Evolutionary conservation across 1,140 invertebrate genomes (phyloP).

Genomic region (Sarcophaga peregrina): DNA sequence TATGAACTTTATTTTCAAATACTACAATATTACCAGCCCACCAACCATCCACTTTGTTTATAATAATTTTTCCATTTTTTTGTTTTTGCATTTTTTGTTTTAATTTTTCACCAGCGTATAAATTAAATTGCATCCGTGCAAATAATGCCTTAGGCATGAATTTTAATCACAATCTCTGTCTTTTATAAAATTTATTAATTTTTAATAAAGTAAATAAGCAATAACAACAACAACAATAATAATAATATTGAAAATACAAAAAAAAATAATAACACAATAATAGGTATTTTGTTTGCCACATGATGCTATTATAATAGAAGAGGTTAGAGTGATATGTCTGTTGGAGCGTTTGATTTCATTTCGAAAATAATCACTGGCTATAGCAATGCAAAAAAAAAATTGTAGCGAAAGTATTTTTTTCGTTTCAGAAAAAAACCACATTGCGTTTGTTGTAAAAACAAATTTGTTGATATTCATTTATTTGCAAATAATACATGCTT

Average conservation of each 20-base stretch:
- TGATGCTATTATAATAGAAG: background rate
- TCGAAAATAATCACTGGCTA: background rate
- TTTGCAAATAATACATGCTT: conserved; percentile 21
- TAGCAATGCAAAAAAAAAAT: background rate
- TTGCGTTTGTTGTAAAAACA: background rate
- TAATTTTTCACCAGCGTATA: conserved; percentile 60
- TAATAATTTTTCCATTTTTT: too few relatives aligned
- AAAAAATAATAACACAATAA: too few relatives aligned
- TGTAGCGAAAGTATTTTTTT: background rate
- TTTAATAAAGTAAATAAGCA: conserved; percentile 62
- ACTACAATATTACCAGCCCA: background rate
- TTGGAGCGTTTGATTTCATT: background rate
- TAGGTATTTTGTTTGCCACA: background rate
- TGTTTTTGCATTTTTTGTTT: too few relatives aligned
- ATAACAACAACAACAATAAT: conserved; percentile 45
- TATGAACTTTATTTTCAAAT: background rate
- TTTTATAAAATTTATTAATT: conserved; percentile 60
- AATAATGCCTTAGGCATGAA: conserved; percentile 44
- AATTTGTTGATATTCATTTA: background rate
- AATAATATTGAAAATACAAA: too few relatives aligned
- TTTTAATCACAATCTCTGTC: conserved; percentile 47
- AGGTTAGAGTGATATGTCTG: background rate
- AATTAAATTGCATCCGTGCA: conserved; percentile 64
- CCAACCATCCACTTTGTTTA: too few relatives aligned
- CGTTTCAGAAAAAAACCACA: background rate